These are phyloP conservation scores for Tamandua tetradactyla DNA, from an alignment of 2,797 vertebrate genomes.

Conservation along the genomic window DNA sequence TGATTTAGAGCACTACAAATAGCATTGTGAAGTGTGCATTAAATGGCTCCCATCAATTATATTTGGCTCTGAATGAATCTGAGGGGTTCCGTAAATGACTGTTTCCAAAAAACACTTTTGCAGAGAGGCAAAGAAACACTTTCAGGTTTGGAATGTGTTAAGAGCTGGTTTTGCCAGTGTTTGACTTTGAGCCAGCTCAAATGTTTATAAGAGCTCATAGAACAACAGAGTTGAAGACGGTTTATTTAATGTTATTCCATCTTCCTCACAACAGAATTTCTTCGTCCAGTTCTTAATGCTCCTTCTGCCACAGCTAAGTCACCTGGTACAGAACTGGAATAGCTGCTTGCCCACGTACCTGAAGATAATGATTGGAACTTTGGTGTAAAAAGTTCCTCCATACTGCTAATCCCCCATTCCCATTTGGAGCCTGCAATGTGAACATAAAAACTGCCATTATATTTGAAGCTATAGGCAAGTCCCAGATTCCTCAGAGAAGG, in stretches of 20 bases:
- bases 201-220: conserved; percentile 32
- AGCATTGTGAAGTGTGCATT: not conserved
- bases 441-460: not conserved
- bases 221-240: conserved; percentile 1
- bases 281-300: not conserved
- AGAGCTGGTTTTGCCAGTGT: conserved; percentile 54
- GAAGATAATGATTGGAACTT: not conserved
- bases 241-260: not conserved
- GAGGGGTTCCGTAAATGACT: conserved; percentile 69
- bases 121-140: conserved; percentile 58
- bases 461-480: not conserved
- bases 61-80: conserved; percentile 58
- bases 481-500: not conserved
- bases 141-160: conserved; percentile 64
- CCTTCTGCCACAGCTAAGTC: not conserved
- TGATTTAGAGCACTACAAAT: not conserved
- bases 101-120: conserved; percentile 71
- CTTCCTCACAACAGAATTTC: not conserved
- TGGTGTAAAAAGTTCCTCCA: not conserved
- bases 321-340: too few species aligned
- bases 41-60: conserved; percentile 58
- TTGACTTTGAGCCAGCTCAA: conserved; percentile 59
- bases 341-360: not conserved
- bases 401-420: too few species aligned
- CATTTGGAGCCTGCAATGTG: not conserved